Evolutionary conservation across 2,797 vertebrate species (phyloP).

Genomic region (Anisognathus igniventris): DNA sequence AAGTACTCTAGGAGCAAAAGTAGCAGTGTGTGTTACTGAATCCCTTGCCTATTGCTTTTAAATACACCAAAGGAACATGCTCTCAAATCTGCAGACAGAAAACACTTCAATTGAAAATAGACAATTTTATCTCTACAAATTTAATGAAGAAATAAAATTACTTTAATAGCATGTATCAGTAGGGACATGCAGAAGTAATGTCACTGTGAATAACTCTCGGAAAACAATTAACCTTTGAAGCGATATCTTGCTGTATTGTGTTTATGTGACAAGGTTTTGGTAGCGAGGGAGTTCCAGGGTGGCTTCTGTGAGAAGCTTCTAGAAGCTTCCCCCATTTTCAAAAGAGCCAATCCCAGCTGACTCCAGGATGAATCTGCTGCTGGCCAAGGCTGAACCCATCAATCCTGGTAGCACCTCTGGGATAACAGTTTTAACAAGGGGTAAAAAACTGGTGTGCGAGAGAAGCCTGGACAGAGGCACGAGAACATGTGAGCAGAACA

Average conservation of each 20-base stretch:
- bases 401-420: not conserved
- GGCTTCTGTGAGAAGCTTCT: not conserved
- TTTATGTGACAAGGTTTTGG: not conserved
- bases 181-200: not conserved
- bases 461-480: not conserved
- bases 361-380: not conserved
- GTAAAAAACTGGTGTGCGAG: not conserved
- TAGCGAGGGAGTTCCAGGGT: rapidly evolving
- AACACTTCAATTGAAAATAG: not conserved
- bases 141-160: not conserved
- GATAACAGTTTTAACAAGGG: not conserved
- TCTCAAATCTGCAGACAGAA: not conserved
- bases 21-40: not conserved
- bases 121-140: not conserved
- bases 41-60: not conserved
- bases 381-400: not conserved
- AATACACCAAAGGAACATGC: not conserved
- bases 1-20: not conserved
- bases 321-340: not conserved
- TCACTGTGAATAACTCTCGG: not conserved
- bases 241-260: not conserved
- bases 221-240: slow-evolving; percentile 6
- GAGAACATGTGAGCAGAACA: not conserved
- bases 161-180: not conserved
- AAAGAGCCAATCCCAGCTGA: not conserved